phyloP scores from a whole-genome alignment of 2,888 invertebrate species.

The Lissonota sp. region DNA sequence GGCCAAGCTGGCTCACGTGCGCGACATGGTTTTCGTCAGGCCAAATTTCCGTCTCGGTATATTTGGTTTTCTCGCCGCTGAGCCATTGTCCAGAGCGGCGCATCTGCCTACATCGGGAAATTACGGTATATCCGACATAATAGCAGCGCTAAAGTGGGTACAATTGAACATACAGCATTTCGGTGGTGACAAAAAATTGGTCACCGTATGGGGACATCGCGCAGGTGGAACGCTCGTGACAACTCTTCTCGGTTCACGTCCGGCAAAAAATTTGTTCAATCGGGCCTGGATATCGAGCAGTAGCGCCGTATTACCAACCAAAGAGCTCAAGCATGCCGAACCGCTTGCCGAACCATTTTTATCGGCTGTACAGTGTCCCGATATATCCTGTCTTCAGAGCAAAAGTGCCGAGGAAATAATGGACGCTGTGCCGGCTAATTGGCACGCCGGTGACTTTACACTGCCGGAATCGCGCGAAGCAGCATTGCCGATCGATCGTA shows the following conservation, averaged over 20 bases:
- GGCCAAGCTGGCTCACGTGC: conserved; percentile 89
- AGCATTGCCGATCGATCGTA: conserved; percentile 77
- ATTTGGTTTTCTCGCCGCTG: conserved; percentile 92
- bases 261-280: conserved; percentile 88
- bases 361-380: conserved; percentile 85
- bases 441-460: conserved; percentile 85
- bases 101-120: conserved; percentile 93
- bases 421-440: conserved; percentile 89
- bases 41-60: conserved; percentile 90
- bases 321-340: conserved; percentile 87
- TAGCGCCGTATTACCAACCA: conserved; percentile 90
- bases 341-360: conserved; percentile 87
- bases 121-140: conserved; percentile 92
- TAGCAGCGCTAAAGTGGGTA: conserved; percentile 92
- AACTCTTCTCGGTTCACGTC: conserved; percentile 87
- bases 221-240: conserved; percentile 94
- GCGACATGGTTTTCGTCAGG: conserved; percentile 93
- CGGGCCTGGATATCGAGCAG: conserved; percentile 93
- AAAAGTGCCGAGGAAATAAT: conserved; percentile 86
- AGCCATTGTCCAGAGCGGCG: conserved; percentile 88
- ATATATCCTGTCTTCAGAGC: conserved; percentile 85
- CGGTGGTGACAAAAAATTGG: conserved; percentile 91
- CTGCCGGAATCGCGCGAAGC: conserved; percentile 85
- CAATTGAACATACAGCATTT: conserved; percentile 92
- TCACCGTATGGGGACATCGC: conserved; percentile 93